phyloP scores from a whole-genome alignment of 2,113 vertebrate genomes.

The Lucifuga dentata region DNA sequence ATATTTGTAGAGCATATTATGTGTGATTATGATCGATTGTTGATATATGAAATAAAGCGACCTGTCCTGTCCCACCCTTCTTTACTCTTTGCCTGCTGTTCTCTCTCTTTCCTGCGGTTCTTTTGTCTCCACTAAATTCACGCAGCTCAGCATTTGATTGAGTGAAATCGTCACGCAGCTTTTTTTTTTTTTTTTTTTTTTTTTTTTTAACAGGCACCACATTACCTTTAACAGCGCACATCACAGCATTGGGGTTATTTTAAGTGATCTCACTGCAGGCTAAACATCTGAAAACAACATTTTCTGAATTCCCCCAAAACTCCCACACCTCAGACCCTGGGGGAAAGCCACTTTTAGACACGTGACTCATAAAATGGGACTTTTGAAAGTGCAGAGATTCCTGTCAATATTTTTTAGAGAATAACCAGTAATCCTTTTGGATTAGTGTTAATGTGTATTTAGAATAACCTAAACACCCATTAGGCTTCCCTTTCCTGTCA shows the following conservation, averaged over 20 bases:
- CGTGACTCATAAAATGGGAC: background rate
- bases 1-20: background rate
- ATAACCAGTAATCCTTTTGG: too few species aligned
- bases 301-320: constrained; percentile 86
- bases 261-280: constrained; percentile 27
- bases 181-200: background rate
- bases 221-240: constrained; percentile 14
- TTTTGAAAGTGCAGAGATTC: constrained; percentile 5
- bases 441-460: too few species aligned
- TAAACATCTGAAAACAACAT: constrained; percentile 71
- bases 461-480: too few species aligned
- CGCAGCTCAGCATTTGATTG: constrained; percentile 70
- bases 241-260: constrained; percentile 22
- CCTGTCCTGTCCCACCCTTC: constrained; percentile 66
- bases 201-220: background rate
- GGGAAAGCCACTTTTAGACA: too few species aligned
- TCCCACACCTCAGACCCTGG: constrained; percentile 74
- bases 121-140: constrained; percentile 80
- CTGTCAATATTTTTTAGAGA: too few species aligned
- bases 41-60: constrained; percentile 42
- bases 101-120: constrained; percentile 65
- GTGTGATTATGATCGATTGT: constrained; percentile 29
- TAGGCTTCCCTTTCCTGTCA: too few species aligned
- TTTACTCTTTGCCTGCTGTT: constrained; percentile 4
- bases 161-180: background rate